Evolutionary conservation across 2,113 vertebrate species (phyloP).

Genomic region (Ancistrus triradiatus): DNA sequence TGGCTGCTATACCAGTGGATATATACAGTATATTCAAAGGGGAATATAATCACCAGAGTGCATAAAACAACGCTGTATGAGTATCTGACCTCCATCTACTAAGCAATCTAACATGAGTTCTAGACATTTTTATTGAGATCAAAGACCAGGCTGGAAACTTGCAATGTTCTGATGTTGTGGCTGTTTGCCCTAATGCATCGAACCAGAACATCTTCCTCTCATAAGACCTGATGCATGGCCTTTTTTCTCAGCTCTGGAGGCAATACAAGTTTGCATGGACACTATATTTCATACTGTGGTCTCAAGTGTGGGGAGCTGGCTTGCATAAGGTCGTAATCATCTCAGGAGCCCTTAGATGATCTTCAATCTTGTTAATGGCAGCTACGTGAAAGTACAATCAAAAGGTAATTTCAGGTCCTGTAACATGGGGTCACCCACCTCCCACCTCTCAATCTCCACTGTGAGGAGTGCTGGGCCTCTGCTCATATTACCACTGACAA

Average conservation of each 20-base stretch:
- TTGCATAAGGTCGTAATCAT: too few relatives aligned
- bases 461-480: too few relatives aligned
- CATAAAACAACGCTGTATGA: too few relatives aligned
- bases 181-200: neutral
- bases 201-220: neutral
- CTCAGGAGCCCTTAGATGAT: neutral
- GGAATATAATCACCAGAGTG: too few relatives aligned
- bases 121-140: constrained; percentile 1
- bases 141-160: constrained; percentile 10
- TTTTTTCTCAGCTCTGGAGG: constrained; percentile 5
- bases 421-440: too few relatives aligned
- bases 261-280: neutral
- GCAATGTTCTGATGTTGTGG: neutral
- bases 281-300: constrained; percentile 14
- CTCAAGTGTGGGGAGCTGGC: too few relatives aligned
- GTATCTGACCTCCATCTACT: neutral
- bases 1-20: too few relatives aligned
- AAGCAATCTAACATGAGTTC: neutral
- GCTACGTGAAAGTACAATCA: neutral
- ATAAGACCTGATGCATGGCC: neutral
- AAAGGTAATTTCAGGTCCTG: too few relatives aligned
- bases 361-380: neutral
- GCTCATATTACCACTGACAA: too few relatives aligned
- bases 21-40: too few relatives aligned
- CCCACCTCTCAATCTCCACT: too few relatives aligned